Evolutionary conservation across 2,888 invertebrate species (phyloP).

Genomic region (Dryobota labecula): DNA sequence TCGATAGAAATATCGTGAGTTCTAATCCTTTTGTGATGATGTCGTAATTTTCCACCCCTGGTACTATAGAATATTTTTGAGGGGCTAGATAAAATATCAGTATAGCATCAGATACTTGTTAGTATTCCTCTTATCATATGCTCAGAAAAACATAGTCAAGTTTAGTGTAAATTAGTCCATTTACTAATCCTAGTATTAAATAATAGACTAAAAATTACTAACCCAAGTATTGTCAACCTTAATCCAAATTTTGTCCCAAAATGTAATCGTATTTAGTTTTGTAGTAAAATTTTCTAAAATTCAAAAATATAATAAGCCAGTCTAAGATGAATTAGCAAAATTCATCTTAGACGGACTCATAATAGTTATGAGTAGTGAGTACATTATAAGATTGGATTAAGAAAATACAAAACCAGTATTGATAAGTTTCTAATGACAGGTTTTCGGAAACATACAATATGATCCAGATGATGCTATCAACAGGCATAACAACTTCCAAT

Average conservation of each 20-base stretch:
- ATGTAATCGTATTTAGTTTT: constrained; percentile 53
- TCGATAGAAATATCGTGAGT: constrained; percentile 37
- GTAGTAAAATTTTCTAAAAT: constrained; percentile 50
- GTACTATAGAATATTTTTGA: constrained; percentile 46
- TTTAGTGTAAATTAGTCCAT: constrained; percentile 52
- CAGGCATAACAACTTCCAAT: constrained; percentile 98
- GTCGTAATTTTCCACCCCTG: constrained; percentile 46
- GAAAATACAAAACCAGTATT: constrained; percentile 65
- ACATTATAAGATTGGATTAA: constrained; percentile 66
- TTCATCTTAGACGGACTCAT: constrained; percentile 59
- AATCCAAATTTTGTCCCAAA: constrained; percentile 47
- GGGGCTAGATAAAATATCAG: constrained; percentile 51
- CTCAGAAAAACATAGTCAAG: constrained; percentile 50
- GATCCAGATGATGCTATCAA: constrained; percentile 96
- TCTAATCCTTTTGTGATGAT: constrained; percentile 47
- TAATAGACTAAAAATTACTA: constrained; percentile 36
- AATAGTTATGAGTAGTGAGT: constrained; percentile 63
- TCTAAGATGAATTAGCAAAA: constrained; percentile 53
- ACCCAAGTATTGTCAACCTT: constrained; percentile 55
- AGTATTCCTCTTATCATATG: constrained; percentile 39
- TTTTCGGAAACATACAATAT: constrained; percentile 98
- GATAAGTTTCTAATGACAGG: constrained; percentile 91
- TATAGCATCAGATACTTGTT: constrained; percentile 44
- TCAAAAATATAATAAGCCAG: constrained; percentile 39
- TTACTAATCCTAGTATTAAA: constrained; percentile 52